These are phyloP conservation scores for Ovis canadensis DNA, from an alignment of 2,113 vertebrate genomes.

Conservation along the genomic window DNA sequence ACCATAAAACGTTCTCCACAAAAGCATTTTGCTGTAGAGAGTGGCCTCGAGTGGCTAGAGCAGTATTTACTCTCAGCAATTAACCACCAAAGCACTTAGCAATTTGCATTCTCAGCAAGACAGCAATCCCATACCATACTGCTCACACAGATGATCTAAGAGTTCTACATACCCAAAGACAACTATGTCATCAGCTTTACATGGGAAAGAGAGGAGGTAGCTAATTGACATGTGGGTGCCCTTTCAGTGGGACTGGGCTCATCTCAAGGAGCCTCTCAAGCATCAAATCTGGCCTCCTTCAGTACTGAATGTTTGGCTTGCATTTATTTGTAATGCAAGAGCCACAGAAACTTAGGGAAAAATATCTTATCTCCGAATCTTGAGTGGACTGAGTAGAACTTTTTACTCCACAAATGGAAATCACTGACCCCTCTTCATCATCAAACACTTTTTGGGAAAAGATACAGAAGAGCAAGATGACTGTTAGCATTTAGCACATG, in stretches of 20 bases:
- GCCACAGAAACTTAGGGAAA: background rate
- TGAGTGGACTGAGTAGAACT: background rate
- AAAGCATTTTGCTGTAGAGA: background rate
- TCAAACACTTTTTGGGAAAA: background rate
- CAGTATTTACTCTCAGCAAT: background rate
- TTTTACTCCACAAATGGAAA: background rate
- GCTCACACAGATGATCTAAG: background rate
- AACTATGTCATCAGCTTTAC: background rate
- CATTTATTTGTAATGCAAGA: constrained; percentile 43
- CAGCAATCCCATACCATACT: background rate
- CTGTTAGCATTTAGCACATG: background rate
- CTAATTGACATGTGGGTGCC: background rate
- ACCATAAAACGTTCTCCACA: background rate
- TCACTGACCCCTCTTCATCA: background rate
- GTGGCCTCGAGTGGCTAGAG: background rate
- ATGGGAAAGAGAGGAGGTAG: background rate
- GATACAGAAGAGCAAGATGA: background rate
- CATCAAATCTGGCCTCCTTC: background rate
- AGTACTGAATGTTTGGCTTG: background rate
- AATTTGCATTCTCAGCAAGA: background rate
- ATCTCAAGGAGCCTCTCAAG: background rate
- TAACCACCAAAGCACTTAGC: background rate
- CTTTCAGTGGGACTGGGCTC: background rate
- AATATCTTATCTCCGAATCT: background rate
- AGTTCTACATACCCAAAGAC: background rate